A percentile compares a stretch with the other conserved stretches of the same genome.
These are phyloP conservation scores for Lutraria lutraria DNA, from an alignment of 2,888 invertebrate genomes.

Conservation along the genomic window DNA sequence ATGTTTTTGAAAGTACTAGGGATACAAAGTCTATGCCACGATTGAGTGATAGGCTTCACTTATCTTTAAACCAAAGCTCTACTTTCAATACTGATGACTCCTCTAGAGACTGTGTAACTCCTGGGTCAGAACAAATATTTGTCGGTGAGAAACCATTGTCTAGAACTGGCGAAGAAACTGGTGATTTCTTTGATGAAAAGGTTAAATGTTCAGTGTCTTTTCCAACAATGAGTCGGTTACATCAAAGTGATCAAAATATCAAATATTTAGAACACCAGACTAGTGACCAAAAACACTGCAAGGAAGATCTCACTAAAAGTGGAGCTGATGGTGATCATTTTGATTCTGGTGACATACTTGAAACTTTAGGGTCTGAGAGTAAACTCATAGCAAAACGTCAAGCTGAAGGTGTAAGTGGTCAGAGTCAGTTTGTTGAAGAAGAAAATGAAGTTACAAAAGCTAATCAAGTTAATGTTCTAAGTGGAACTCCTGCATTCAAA, in stretches of 20 bases:
- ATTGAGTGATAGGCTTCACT: not conserved
- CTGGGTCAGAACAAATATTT: constrained; percentile 35
- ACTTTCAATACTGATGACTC: constrained; percentile 1
- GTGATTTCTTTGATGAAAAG: constrained; percentile 67
- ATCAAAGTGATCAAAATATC: not conserved
- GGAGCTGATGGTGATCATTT: constrained; percentile 26
- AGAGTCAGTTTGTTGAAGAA: not conserved
- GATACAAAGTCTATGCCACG: not conserved
- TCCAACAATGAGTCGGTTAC: not conserved
- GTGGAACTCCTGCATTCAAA: not conserved
- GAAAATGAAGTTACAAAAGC: not conserved
- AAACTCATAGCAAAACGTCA: not conserved
- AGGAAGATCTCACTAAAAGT: not conserved
- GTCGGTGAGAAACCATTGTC: constrained; percentile 15
- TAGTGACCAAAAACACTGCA: not conserved
- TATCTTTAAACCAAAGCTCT: not conserved
- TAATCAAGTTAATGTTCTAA: not conserved
- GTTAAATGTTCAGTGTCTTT: constrained; percentile 28
- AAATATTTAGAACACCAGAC: not conserved
- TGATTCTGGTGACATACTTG: constrained; percentile 61
- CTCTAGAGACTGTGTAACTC: constrained; percentile 42
- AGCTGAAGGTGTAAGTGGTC: not conserved
- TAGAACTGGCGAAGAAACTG: constrained; percentile 59
- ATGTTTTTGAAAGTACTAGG: not conserved
- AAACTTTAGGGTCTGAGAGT: constrained; percentile 36